Evolutionary conservation across 2,888 invertebrate species (phyloP), one percentile per base, ranked within the genome.

Genomic region (Agrotis clavis): DNA sequence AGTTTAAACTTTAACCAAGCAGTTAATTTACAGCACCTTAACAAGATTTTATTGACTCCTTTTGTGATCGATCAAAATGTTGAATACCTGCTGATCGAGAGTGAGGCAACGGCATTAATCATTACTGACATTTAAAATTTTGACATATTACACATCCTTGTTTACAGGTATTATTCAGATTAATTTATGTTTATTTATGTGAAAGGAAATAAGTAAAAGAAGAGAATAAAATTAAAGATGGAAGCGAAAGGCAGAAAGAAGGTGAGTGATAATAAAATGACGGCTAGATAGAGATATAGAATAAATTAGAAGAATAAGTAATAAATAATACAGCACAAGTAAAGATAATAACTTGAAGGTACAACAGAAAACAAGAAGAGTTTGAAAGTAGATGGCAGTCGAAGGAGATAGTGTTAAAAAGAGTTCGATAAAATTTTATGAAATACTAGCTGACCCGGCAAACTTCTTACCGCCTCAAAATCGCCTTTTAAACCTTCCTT

Each of bases 111-210:
- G 4, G 0, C 48, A 50, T 77, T 82, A 73, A 82, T 73, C 73
- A 70, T 65, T 51, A 30, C 62, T 82, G 81, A 79, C 86, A 82
- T 82, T 82, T 82, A 73, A 53, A 30, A 21, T 62, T 79, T 65
- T 61, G 67, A 67, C 50, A 73, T 79, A 75, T 79, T 77, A 63
- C 59, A 71, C 48, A 77, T 63, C 14, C n/a, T 62, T 71, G 66
- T 50, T 25, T 41, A 50, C 30, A 50, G 25, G 11, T 1, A 25
- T 45, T 18, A 60, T 56, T 25, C 3, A 16, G 21, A 59, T 16
- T 47, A 0, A 18, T 62, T 30, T 77, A 1, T 50, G 53, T 78
- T 53, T 65, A 53, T 77, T 68, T 18, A 30, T 47, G 11, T 35
- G 16, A 47, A 72, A 56, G 5, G 7, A 30, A 30, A 30, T 4